Evolutionary conservation across 2,888 invertebrate species (phyloP).

Genomic region (Lasioglossum pauxillum): DNA sequence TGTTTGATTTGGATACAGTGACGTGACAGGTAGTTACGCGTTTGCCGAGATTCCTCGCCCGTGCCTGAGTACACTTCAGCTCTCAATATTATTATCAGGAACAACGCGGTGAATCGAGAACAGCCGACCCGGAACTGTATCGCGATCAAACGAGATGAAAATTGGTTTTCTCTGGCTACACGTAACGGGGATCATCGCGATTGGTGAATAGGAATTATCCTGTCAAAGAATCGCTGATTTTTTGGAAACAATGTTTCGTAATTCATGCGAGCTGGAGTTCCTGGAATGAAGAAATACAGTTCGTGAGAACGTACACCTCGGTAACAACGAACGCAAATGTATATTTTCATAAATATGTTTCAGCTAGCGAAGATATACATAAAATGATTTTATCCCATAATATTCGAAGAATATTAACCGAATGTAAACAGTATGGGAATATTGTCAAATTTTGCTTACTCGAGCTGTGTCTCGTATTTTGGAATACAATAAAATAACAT

Average conservation of each 20-base stretch:
- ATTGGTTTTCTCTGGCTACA: slow-evolving; percentile 40
- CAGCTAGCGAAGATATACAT: not conserved
- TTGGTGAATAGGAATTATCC: slow-evolving; percentile 21
- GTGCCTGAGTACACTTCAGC: slow-evolving; percentile 51
- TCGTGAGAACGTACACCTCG: not conserved
- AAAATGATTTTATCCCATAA: not conserved
- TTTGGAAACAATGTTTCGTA: not conserved
- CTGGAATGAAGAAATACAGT: not conserved
- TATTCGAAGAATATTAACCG: not conserved
- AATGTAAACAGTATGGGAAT: not conserved
- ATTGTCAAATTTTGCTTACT: not conserved
- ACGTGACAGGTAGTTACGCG: slow-evolving; percentile 68
- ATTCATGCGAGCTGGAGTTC: not conserved
- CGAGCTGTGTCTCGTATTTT: not conserved
- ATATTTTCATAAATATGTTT: not conserved
- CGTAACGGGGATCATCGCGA: slow-evolving; percentile 32
- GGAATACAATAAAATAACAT: not conserved
- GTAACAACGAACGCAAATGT: not conserved
- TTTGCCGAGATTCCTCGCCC: slow-evolving; percentile 61
- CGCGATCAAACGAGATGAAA: slow-evolving; percentile 58
- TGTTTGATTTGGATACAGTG: slow-evolving; percentile 68
- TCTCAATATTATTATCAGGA: slow-evolving; percentile 62
- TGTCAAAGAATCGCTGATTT: not conserved
- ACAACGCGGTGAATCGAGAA: slow-evolving; percentile 34
- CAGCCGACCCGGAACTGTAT: slow-evolving; percentile 31